These are phyloP conservation scores for Caprella mutica DNA, from an alignment of 2,888 invertebrate genomes.

Conservation along the genomic window DNA sequence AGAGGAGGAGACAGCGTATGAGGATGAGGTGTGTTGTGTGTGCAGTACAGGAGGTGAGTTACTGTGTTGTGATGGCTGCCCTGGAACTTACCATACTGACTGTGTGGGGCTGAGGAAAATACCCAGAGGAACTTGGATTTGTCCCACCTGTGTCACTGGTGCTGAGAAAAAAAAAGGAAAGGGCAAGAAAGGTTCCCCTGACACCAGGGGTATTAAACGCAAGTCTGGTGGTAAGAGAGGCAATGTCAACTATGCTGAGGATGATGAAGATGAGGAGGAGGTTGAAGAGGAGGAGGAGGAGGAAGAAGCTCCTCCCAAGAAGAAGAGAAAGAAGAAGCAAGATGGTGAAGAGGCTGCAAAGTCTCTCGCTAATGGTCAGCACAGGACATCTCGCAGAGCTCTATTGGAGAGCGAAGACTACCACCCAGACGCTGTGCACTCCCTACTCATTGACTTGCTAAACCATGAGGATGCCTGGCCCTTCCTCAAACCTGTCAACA, in stretches of 20 bases:
- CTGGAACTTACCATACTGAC: constrained; percentile 56
- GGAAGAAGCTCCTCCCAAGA: too few species aligned
- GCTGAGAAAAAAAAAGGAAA: too few species aligned
- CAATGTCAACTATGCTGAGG: too few species aligned
- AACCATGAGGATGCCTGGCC: constrained; percentile 21
- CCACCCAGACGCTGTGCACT: constrained; percentile 13
- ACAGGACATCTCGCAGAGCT: too few species aligned
- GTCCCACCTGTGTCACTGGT: constrained; percentile 52
- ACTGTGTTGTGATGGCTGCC: constrained; percentile 53
- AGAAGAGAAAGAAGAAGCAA: too few species aligned
- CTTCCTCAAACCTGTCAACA: constrained; percentile 24
- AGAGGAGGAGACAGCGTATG: constrained; percentile 39
- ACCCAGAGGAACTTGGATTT: constrained; percentile 54
- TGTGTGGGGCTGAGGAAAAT: constrained; percentile 54
- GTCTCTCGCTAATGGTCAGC: too few species aligned
- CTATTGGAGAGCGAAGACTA: not conserved
- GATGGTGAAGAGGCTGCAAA: too few species aligned
- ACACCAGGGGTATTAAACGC: too few species aligned
- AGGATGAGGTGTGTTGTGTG: constrained; percentile 45
- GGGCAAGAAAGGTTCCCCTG: too few species aligned
- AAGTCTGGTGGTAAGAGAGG: too few species aligned
- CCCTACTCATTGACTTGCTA: constrained; percentile 17
- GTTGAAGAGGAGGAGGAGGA: too few species aligned
- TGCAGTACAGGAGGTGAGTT: constrained; percentile 58
- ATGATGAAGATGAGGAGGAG: too few species aligned